phyloP scores from a whole-genome alignment of 2,113 vertebrate genomes.

The Eira barbara region DNA sequence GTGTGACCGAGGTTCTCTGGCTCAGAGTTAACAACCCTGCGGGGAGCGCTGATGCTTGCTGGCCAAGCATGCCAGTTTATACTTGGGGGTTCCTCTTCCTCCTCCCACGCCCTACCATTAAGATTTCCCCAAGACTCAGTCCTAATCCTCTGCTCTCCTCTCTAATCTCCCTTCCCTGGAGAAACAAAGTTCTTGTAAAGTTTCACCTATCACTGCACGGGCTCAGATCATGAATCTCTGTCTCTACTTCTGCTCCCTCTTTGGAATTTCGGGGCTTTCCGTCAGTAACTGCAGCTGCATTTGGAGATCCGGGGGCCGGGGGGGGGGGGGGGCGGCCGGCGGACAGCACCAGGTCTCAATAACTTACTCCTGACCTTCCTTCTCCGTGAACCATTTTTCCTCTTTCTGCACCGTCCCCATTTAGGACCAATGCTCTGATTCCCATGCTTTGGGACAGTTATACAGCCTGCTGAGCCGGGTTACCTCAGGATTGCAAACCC shows the following conservation, averaged over 20 bases:
- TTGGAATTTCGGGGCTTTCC: conserved; percentile 34
- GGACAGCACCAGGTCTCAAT: conserved; percentile 26
- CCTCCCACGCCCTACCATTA: not conserved
- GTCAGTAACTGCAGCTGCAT: conserved; percentile 13
- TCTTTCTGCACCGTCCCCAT: not conserved
- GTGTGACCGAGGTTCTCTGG: not conserved
- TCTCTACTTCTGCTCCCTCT: conserved; percentile 9
- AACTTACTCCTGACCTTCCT: conserved; percentile 35
- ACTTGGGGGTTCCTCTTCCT: not conserved
- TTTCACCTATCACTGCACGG: conserved; percentile 19
- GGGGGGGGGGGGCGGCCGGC: no score
- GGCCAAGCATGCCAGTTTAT: not conserved
- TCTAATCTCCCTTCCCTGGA: conserved; percentile 16
- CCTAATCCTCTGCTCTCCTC: conserved; percentile 26
- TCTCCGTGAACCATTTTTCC: conserved; percentile 11
- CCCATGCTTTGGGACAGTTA: not conserved
- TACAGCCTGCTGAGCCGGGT: not conserved
- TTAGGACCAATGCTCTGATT: not conserved
- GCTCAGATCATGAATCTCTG: conserved; percentile 32
- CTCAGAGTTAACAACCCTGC: not conserved
- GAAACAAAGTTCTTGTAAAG: conserved; percentile 10
- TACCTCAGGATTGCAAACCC: not conserved
- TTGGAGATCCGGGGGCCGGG: no score
- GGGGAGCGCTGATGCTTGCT: not conserved
- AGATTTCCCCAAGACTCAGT: conserved; percentile 18